Base-by-base conservation (phyloP, 1,140 invertebrate genomes). In the Heliconius hewitsoni region DNA sequence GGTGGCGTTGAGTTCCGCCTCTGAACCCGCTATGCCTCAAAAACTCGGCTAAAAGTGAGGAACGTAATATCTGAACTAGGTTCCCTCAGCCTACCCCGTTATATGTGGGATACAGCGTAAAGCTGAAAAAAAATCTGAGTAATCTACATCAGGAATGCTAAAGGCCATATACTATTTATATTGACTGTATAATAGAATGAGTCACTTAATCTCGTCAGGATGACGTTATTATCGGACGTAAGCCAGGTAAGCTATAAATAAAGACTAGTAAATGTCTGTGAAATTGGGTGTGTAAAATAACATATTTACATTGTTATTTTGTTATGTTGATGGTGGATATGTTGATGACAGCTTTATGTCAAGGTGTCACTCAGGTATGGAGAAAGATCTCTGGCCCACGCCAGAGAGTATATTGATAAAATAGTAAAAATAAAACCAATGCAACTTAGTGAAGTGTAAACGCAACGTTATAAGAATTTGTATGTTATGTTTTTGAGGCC, bases 171-270 rank as follows among this genome's bases (percentile, higher is more conserved):
- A 57, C 55, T n/a, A 57, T 27, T 66, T 30, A 66, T 66, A 60
- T n/a, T 23, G 55, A 8, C 23, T 57, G 55, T 57, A 57, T 57
- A 57, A 19, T 19, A 57, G 19, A 57, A 23, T 55, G 77, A 76
- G 37, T 80, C 73, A 73, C 75, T 37, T 70, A 52, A 76, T 80
- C 74, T 75, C 57, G 78, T 80, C 78, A 76, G 70, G 27, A 80
- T 80, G 78, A 80, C 78, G 78, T 76, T 72, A 75, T 75, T 27
- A 80, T 79, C 60, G 42, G 78, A 79, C 60, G 78, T 57, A 73
- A 71, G 30, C 73, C 78, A 80, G 78, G 78, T 80, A 76, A 71
- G 34, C 60, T 66, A 23, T 80, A 76, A 76, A 76, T 75, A 80
- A 75, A 80, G 19, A 71, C 78, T 34, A 66, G 74, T 66, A 66